Evolutionary conservation across 1,140 invertebrate species (phyloP).

Genomic region (Agrypnia vestita): DNA sequence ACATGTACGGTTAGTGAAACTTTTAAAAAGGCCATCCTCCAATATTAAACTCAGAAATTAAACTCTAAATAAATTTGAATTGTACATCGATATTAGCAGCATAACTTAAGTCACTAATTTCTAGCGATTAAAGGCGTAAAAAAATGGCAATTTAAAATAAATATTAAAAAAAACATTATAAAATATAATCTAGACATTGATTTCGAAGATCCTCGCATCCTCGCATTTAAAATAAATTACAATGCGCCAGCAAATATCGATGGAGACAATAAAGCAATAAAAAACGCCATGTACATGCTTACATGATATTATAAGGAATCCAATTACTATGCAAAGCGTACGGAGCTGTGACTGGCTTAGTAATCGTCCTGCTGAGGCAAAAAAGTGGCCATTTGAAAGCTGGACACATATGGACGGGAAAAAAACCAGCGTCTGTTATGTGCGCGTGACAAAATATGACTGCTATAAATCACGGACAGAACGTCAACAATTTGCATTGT

Average conservation of each 20-base stretch:
- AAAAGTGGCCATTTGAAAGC: constrained; percentile 37
- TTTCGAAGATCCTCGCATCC: neutral
- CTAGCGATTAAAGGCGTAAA: too few relatives aligned
- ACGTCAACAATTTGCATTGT: constrained; percentile 31
- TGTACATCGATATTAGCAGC: too few relatives aligned
- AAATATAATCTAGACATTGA: too few relatives aligned
- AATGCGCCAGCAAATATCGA: neutral
- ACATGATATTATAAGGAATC: too few relatives aligned
- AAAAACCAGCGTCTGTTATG: constrained; percentile 6
- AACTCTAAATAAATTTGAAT: too few relatives aligned
- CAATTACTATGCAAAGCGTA: too few relatives aligned
- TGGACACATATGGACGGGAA: constrained; percentile 19
- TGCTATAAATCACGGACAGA: constrained; percentile 36
- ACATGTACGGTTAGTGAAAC: too few relatives aligned
- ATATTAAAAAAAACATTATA: too few relatives aligned
- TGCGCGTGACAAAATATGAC: constrained; percentile 34
- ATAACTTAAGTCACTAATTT: too few relatives aligned
- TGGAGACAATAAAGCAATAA: neutral
- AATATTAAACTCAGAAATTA: too few relatives aligned
- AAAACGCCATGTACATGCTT: neutral
- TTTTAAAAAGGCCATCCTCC: too few relatives aligned
- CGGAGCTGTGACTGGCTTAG: constrained; percentile 13
- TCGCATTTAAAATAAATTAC: neutral
- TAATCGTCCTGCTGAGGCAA: constrained; percentile 28
- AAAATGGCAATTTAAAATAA: too few relatives aligned